These are phyloP conservation scores for Morone saxatilis DNA, from an alignment of 2,113 vertebrate genomes.

Conservation along the genomic window DNA sequence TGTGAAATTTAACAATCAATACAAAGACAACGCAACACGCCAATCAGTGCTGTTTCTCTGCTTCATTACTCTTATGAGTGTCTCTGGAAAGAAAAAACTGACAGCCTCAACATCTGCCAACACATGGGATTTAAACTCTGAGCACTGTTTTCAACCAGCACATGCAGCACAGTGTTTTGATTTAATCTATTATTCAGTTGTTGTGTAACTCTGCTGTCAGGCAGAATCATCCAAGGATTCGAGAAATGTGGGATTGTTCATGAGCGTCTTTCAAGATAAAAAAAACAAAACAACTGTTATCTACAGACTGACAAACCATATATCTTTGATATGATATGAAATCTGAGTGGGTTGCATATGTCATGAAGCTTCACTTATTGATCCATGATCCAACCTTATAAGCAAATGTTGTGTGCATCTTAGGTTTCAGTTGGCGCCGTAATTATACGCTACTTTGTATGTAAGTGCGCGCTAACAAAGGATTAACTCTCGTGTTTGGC, in stretches of 20 bases:
- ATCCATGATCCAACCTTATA: background rate
- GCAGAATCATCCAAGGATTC: conserved; percentile 28
- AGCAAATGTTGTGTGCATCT: background rate
- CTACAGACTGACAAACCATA: background rate
- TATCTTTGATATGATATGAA: conserved; percentile 5
- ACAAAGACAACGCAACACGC: conserved; percentile 1
- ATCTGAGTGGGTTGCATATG: background rate
- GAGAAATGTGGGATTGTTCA: conserved; percentile 13
- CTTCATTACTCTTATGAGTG: conserved; percentile 19
- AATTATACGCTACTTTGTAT: background rate
- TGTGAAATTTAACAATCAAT: conserved; percentile 19
- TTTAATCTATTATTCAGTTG: conserved; percentile 59
- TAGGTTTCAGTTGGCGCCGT: background rate
- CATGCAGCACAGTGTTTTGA: conserved; percentile 24
- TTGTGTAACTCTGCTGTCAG: conserved; percentile 51
- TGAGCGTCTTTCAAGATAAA: conserved; percentile 5
- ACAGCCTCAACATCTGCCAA: conserved; percentile 25
- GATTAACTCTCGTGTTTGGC: background rate
- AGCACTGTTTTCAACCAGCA: conserved; percentile 32
- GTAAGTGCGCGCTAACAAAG: background rate
- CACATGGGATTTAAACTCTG: conserved; percentile 25
- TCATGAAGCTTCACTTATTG: background rate
- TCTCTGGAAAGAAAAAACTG: conserved; percentile 29
- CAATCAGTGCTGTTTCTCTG: conserved; percentile 13
- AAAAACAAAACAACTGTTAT: background rate